These are phyloP conservation scores for Eupithecia insigniata DNA, from an alignment of 2,888 invertebrate species.

Conservation along the genomic window DNA sequence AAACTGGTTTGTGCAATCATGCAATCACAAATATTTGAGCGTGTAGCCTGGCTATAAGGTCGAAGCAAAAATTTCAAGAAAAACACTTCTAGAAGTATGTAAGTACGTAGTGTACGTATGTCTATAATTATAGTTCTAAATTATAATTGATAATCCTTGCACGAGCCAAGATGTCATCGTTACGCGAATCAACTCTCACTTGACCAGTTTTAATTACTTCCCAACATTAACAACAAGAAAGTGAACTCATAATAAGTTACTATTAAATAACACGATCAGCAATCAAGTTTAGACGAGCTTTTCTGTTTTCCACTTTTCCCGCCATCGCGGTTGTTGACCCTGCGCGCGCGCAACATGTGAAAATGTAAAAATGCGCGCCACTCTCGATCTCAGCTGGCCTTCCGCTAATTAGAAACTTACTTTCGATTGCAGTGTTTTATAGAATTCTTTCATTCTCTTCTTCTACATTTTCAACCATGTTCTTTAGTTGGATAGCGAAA, in stretches of 20 bases:
- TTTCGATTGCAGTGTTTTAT: conserved; percentile 44
- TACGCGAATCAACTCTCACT: conserved; percentile 7
- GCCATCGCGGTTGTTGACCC: conserved; percentile 46
- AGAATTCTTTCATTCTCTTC: too few species aligned
- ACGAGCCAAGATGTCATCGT: neutral
- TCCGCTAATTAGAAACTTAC: conserved; percentile 53
- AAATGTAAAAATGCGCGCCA: conserved; percentile 65
- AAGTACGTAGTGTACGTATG: too few species aligned
- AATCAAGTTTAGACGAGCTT: conserved; percentile 43
- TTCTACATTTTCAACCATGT: neutral
- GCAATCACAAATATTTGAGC: too few species aligned
- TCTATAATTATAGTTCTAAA: too few species aligned
- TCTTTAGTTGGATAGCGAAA: too few species aligned
- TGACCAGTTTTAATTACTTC: conserved; percentile 9
- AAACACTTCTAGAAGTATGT: neutral
- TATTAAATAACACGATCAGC: conserved; percentile 35
- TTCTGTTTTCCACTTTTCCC: conserved; percentile 51
- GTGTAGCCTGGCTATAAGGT: too few species aligned
- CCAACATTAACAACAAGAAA: conserved; percentile 23
- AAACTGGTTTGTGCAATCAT: too few species aligned
- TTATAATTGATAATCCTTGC: neutral
- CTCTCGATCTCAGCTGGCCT: conserved; percentile 63
- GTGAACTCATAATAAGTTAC: conserved; percentile 26
- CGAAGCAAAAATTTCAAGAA: neutral
- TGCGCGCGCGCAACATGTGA: conserved; percentile 56